Conservation (phyloP, 2,113 vertebrate species). For the Australoheros scitulus region DNA sequence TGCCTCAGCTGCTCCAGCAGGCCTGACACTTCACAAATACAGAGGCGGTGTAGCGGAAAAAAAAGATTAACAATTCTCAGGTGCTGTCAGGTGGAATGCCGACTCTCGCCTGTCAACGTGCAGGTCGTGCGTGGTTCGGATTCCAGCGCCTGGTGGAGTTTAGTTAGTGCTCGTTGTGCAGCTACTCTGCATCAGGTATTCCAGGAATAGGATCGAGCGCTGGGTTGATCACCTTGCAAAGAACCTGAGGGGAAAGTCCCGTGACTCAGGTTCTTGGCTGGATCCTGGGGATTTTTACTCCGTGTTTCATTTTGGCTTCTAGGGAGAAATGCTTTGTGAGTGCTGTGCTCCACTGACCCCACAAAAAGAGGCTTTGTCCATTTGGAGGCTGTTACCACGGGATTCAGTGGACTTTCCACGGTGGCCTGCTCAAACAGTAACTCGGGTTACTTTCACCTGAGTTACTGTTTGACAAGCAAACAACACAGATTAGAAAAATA, state of each 20-base stretch:
- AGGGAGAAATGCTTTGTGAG: not conserved
- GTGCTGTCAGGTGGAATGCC: slow-evolving; percentile 36
- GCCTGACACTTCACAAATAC: not conserved
- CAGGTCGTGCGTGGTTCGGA: slow-evolving; percentile 28
- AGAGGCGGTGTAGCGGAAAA: not conserved
- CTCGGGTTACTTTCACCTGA: not conserved
- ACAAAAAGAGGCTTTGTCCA: not conserved
- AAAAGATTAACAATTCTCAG: slow-evolving; percentile 21
- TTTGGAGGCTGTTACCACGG: not conserved
- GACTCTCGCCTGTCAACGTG: not conserved
- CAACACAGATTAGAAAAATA: too few relatives aligned
- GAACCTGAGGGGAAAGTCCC: slow-evolving; percentile 31
- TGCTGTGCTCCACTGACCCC: not conserved
- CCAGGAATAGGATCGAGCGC: slow-evolving; percentile 56
- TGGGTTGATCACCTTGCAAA: slow-evolving; percentile 18
- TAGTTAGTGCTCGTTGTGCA: not conserved
- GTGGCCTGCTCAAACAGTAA: not conserved
- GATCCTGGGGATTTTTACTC: not conserved
- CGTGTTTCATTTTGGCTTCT: not conserved
- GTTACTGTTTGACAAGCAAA: not conserved
- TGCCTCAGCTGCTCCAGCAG: not conserved
- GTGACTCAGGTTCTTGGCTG: slow-evolving; percentile 11
- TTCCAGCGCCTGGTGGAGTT: slow-evolving; percentile 18
- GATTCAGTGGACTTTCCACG: not conserved
- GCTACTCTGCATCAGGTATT: slow-evolving; percentile 41